Conservation (phyloP, 2,113 vertebrate species). For the Sebastes schlegelii region DNA sequence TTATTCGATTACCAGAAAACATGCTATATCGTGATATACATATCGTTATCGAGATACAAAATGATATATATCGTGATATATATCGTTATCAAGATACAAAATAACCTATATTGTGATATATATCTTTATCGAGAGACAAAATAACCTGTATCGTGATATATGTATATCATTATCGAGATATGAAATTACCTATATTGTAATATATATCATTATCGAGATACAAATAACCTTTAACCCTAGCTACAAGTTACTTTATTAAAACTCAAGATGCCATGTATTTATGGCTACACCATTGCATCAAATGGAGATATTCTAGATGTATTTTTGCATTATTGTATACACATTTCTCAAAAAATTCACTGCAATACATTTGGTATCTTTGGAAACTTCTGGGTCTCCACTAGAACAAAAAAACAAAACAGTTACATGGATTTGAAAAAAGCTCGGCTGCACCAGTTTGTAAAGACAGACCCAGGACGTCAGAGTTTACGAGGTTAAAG, state of each 20-base stretch:
- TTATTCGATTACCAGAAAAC: too few relatives aligned
- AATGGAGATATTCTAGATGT: not conserved
- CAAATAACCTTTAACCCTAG: too few relatives aligned
- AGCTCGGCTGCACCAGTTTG: not conserved
- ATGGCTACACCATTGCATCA: not conserved
- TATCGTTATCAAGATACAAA: too few relatives aligned
- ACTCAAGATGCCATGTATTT: not conserved
- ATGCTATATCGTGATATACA: too few relatives aligned
- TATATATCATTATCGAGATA: too few relatives aligned
- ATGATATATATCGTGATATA: too few relatives aligned
- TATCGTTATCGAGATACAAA: too few relatives aligned
- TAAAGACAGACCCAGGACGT: not conserved
- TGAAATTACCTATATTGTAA: too few relatives aligned
- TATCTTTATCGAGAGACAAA: too few relatives aligned
- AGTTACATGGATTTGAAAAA: not conserved
- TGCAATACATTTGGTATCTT: not conserved
- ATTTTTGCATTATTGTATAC: not conserved
- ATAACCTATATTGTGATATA: too few relatives aligned
- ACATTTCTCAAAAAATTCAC: not conserved
- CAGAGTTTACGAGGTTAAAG: conserved; percentile 4
- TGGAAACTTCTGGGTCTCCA: not conserved
- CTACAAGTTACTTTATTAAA: not conserved
- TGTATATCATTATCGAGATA: too few relatives aligned
- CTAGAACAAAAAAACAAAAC: not conserved
- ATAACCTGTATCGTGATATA: too few relatives aligned